Conservation (phyloP, 2,797 vertebrate species). For the Octomys mimax region DNA sequence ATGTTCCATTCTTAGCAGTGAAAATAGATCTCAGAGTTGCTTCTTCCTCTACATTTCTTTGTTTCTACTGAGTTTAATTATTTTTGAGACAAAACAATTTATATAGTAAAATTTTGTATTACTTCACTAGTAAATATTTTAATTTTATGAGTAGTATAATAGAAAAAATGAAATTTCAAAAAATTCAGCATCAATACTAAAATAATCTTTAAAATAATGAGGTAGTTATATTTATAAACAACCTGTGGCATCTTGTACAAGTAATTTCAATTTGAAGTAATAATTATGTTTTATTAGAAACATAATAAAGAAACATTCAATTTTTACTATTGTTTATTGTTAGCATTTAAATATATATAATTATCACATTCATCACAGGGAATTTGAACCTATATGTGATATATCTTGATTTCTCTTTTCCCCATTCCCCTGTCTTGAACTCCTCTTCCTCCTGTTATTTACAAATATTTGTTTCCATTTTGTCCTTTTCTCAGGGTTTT, state of each 20-base stretch:
- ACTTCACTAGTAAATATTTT: neutral
- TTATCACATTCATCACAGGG: no score
- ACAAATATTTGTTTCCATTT: no score
- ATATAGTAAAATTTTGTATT: neutral
- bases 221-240: constrained; percentile 2
- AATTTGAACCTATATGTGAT: no score
- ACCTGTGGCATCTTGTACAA: neutral
- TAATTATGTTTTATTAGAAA: constrained; percentile 44
- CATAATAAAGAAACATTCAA: no score
- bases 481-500: no score
- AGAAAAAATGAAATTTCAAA: constrained; percentile 1
- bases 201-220: constrained; percentile 32
- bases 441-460: no score
- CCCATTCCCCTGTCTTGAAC: no score
- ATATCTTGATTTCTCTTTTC: no score
- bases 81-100: neutral
- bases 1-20: neutral
- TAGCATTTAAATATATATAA: no score
- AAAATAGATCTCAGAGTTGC: neutral
- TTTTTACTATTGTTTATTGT: no score
- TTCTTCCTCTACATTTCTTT: neutral
- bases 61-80: neutral
- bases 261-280: constrained; percentile 38
- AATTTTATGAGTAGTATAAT: neutral
- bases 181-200: neutral